Base-by-base conservation (phyloP, 2,888 invertebrate genomes). In the Rhagonycha lutea region DNA sequence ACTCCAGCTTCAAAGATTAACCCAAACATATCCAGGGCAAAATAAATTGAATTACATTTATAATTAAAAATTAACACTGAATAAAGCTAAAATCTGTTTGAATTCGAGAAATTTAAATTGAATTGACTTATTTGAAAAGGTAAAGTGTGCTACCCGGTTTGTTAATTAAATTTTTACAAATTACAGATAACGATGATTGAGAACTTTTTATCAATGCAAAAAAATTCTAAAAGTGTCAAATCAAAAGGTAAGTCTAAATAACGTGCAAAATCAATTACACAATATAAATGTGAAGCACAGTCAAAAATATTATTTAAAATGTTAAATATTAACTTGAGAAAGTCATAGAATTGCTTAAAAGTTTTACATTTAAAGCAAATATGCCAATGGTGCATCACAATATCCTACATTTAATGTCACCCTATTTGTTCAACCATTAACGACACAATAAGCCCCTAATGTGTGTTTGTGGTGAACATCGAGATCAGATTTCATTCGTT, bases 371-470 rank as follows among this genome's bases (percentile, higher is more conserved):
- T n/a, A 24, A 24, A 26, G 8, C 26, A 65, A 65, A 24, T 65
- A 18, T 65, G 23, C 63, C 63, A 65, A 65, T 65, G 32, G 71
- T 32, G 47, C 47, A 65, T 29, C 71, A 67, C 63, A 67, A 32
- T 67, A 65, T 32, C 32, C 65, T 29, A 26, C 29, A 28, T 65
- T 72, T 70, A 29, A 69, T 77, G 77, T 74, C 77, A 70, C 81
- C 80, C 81, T 82, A 82, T 82, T 82, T 83, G 81, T 81, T 81
- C 77, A 79, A 78, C 80, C 82, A 83, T 83, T 83, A 83, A 79
- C 76, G 76, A 77, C 79, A 83, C 81, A 82, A 83, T 82, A 80
- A 81, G 79, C 80, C 80, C 77, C 78, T 82, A 83, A 83, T 83
- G 80, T 81, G 81, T 80, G 79, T 80, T 80, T 80, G 80, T 76